Evolutionary conservation across 1,140 invertebrate species (phyloP), one percentile per base, ranked within the genome.

Genomic region (Parasteatoda tepidariorum): DNA sequence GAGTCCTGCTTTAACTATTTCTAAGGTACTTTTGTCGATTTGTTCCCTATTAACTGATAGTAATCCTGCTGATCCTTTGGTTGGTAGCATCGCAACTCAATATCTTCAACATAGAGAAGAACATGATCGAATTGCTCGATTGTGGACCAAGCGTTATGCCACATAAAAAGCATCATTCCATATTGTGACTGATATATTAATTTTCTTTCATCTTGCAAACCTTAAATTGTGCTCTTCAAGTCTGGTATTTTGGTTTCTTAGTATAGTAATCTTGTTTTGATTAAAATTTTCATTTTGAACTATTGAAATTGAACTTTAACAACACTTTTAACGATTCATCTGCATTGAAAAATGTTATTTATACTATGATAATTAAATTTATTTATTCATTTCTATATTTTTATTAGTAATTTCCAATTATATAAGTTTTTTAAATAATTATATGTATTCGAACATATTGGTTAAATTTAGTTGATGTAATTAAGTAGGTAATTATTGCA

Each of bases 101-200:
- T 99, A 98, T 91, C 91, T 98, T 85, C 96, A 97, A 89, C 98
- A 99, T 91, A 92, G 97, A 75, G 95, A 97, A 90, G 97, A 99
- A 89, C 97, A 99, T 88, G 98, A 99, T 91, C 94, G 96, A 88
- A 97, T 97, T 89, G 98, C 98, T 85, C 93, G 97, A 88, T 93
- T 98, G 85, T 99, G 98, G 98, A 99, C 97, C 86, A 98, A 98
- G 90, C 93, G 97, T 87, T 99, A 97, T 89, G 96, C 97, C 78
- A 97, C 96, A 92, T 97, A 95, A 96, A 79, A 13, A 33, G 28
- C 22, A 1, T 15, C 2, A 6, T 33, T 33, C 24, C 9, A 54
- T 18, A 18, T 48, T 48, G 1, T 48, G 4, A 48, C 38, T 48
- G 38, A 48, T 18, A 13, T 48, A 9, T 13, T 48, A 48, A 48